phyloP scores from a whole-genome alignment of 1,140 invertebrate species.

The Zophobas morio region DNA sequence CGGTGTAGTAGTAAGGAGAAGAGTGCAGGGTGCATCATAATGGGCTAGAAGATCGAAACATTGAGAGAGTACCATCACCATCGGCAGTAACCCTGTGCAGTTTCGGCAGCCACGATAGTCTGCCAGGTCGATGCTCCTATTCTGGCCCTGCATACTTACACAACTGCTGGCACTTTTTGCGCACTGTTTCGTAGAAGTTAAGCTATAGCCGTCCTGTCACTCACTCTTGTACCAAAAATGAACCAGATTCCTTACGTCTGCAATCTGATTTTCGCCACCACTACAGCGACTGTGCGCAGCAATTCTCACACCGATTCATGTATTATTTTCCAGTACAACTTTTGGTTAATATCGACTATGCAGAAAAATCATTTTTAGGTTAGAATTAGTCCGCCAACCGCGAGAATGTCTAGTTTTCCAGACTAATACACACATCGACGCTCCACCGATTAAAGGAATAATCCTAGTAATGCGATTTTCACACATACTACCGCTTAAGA shows the following conservation, averaged over 20 bases:
- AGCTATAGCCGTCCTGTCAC: constrained; percentile 53
- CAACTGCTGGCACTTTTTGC: constrained; percentile 54
- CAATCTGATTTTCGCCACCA: constrained; percentile 35
- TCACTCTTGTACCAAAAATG: constrained; percentile 53
- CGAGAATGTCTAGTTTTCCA: too few relatives aligned
- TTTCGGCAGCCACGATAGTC: constrained; percentile 44
- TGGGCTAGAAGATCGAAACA: constrained; percentile 26
- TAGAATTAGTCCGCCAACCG: too few relatives aligned
- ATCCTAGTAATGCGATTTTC: too few relatives aligned
- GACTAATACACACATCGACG: too few relatives aligned
- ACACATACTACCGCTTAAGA: too few relatives aligned
- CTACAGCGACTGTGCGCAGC: neutral
- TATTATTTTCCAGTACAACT: too few relatives aligned
- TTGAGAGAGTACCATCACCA: constrained; percentile 32
- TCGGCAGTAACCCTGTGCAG: constrained; percentile 32
- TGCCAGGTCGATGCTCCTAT: constrained; percentile 53
- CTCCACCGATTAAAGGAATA: too few relatives aligned
- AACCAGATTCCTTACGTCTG: constrained; percentile 52
- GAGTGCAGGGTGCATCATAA: constrained; percentile 32
- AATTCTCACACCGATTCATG: neutral
- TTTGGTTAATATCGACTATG: too few relatives aligned
- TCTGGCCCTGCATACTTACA: constrained; percentile 54
- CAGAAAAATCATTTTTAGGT: too few relatives aligned
- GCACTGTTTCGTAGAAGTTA: constrained; percentile 52
- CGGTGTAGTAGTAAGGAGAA: constrained; percentile 11